phyloP scores from a whole-genome alignment of 2,888 invertebrate species.

The Diplazon laetatorius region DNA sequence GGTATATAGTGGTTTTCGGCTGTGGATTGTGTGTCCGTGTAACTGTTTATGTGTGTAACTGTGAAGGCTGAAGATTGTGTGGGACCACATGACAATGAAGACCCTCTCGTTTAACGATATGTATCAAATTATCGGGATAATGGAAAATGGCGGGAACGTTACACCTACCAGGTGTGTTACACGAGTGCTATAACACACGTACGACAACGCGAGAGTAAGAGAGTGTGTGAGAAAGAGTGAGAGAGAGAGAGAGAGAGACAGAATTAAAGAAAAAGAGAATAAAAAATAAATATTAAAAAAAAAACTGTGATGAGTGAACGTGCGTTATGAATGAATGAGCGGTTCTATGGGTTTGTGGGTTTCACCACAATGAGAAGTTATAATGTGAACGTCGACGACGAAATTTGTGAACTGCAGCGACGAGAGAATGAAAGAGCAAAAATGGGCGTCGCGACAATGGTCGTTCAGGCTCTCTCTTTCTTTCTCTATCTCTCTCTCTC shows the following conservation, averaged over 20 bases:
- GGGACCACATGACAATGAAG: constrained; percentile 51
- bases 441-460: constrained; percentile 78
- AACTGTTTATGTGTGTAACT: too few relatives aligned
- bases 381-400: constrained; percentile 72
- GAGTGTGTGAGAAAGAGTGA: not conserved
- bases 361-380: constrained; percentile 77
- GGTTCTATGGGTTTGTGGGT: constrained; percentile 67
- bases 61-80: constrained; percentile 11
- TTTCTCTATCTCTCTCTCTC: too few relatives aligned
- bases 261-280: not conserved
- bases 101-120: constrained; percentile 75
- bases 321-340: constrained; percentile 59
- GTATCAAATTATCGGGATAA: constrained; percentile 82
- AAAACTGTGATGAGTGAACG: constrained; percentile 55
- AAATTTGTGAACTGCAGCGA: constrained; percentile 43
- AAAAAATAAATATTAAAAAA: constrained; percentile 44
- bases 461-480: constrained; percentile 50
- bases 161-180: constrained; percentile 82
- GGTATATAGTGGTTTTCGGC: constrained; percentile 1
- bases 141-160: constrained; percentile 81
- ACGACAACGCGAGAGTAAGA: too few relatives aligned
- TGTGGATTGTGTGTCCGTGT: not conserved
- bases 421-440: constrained; percentile 58
- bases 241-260: constrained; percentile 13
- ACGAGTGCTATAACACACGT: constrained; percentile 38